These are phyloP conservation scores for Pocillopora meandrina DNA, from an alignment of 92 coral and sea anemone genomes.

Conservation along the genomic window DNA sequence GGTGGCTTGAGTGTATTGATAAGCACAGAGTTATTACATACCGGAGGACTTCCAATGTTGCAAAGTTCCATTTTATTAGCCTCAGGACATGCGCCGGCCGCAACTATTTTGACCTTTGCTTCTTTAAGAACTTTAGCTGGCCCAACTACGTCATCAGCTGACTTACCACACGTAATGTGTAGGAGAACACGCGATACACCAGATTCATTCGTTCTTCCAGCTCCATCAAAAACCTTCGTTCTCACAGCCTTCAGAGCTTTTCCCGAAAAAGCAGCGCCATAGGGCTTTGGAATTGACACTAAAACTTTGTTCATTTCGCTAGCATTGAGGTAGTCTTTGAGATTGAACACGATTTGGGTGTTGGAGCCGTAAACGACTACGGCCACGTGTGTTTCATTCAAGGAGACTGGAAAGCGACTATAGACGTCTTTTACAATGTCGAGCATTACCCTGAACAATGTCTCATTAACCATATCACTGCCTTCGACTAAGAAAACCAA, in stretches of 20 bases:
- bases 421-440: constrained; percentile 69
- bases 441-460: constrained; percentile 62
- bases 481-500: constrained; percentile 85
- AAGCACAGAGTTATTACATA: constrained; percentile 75
- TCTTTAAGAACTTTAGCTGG: constrained; percentile 60
- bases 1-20: constrained; percentile 70
- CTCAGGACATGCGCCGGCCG: constrained; percentile 70
- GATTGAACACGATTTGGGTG: constrained; percentile 59
- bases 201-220: constrained; percentile 38
- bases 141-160: constrained; percentile 69
- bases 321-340: constrained; percentile 54
- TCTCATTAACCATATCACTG: constrained; percentile 57
- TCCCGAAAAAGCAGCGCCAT: constrained; percentile 66
- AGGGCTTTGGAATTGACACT: constrained; percentile 56
- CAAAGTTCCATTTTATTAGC: constrained; percentile 74
- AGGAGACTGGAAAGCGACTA: constrained; percentile 78
- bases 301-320: constrained; percentile 54
- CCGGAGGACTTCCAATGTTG: constrained; percentile 76
- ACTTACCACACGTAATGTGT: constrained; percentile 74
- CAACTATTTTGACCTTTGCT: constrained; percentile 56
- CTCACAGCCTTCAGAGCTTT: constrained; percentile 67
- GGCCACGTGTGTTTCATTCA: constrained; percentile 67
- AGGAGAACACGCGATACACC: constrained; percentile 58
- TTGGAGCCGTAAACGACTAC: constrained; percentile 65
- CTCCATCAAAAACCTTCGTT: constrained; percentile 59